A percentile compares a stretch with the other conserved stretches of the same genome.
phyloP scores from a whole-genome alignment of 2,888 invertebrate genomes.

The Sclerodermus sp. region DNA sequence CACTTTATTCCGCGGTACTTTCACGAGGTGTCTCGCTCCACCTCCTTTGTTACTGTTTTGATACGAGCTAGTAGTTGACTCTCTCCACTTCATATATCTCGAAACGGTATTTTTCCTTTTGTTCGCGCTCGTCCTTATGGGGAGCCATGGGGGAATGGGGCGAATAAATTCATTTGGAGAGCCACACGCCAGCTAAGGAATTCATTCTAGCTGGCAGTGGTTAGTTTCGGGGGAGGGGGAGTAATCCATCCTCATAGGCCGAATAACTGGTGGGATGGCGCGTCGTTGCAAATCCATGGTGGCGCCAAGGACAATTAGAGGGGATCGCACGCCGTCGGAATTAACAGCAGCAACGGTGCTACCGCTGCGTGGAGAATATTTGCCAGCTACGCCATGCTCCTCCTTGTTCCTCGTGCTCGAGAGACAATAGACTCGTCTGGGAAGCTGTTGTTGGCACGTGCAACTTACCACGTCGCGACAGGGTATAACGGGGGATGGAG shows the following conservation, averaged over 20 bases:
- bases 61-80: too few relatives aligned
- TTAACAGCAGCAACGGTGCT: constrained; percentile 13
- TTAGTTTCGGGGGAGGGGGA: too few relatives aligned
- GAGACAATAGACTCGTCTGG: constrained; percentile 41
- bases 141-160: too few relatives aligned
- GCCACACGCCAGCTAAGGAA: too few relatives aligned
- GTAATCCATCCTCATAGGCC: too few relatives aligned
- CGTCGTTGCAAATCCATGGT: background rate
- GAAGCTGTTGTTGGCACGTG: constrained; percentile 31
- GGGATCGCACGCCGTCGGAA: constrained; percentile 9
- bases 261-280: background rate
- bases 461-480: too few relatives aligned
- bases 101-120: too few relatives aligned
- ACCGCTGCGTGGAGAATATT: constrained; percentile 21
- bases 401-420: constrained; percentile 22
- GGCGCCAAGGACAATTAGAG: constrained; percentile 16
- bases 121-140: too few relatives aligned
- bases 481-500: constrained; percentile 7
- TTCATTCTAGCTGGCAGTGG: too few relatives aligned
- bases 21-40: background rate
- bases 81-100: too few relatives aligned
- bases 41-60: too few relatives aligned
- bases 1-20: background rate
- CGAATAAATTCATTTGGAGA: too few relatives aligned
- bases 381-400: constrained; percentile 22